These are phyloP conservation scores for Clarias laeviceps DNA, from an alignment of 2,797 vertebrate species.

Conservation along the genomic window DNA sequence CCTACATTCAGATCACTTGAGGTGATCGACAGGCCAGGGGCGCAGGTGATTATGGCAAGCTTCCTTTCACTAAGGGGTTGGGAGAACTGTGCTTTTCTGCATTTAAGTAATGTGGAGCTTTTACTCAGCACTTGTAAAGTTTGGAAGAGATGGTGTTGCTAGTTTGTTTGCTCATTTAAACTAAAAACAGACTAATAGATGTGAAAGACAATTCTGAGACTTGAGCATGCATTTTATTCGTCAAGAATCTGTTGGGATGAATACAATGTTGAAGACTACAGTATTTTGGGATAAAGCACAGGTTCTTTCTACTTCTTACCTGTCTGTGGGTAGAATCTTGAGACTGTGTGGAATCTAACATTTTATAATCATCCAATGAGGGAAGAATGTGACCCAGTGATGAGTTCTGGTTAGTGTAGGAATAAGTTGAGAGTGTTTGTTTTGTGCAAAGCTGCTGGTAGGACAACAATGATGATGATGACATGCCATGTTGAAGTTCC, in stretches of 20 bases:
- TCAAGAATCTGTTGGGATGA: background rate
- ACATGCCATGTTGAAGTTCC: slow-evolving; percentile 58
- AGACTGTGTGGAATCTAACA: slow-evolving; percentile 52
- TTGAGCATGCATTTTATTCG: background rate
- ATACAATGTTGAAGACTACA: background rate
- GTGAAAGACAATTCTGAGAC: background rate
- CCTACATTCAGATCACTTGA: too few species aligned
- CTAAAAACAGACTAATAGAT: background rate
- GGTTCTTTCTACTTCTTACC: slow-evolving; percentile 56
- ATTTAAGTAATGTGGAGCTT: background rate
- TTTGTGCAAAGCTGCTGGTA: slow-evolving; percentile 55
- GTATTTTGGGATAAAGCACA: slow-evolving; percentile 9
- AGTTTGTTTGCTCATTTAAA: background rate
- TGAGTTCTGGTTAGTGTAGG: slow-evolving; percentile 59
- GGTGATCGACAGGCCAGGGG: too few species aligned
- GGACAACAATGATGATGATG: slow-evolving; percentile 50
- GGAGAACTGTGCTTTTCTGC: background rate
- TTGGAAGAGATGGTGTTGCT: background rate
- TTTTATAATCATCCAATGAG: slow-evolving; percentile 56
- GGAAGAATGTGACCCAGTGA: slow-evolving; percentile 61
- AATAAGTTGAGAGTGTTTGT: slow-evolving; percentile 47
- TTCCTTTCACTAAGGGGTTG: too few species aligned
- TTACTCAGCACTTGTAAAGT: background rate
- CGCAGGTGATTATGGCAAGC: too few species aligned
- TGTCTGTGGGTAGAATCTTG: slow-evolving; percentile 60